These are phyloP conservation scores for Probosciger aterrimus DNA, from an alignment of 2,113 vertebrate species.

Conservation along the genomic window DNA sequence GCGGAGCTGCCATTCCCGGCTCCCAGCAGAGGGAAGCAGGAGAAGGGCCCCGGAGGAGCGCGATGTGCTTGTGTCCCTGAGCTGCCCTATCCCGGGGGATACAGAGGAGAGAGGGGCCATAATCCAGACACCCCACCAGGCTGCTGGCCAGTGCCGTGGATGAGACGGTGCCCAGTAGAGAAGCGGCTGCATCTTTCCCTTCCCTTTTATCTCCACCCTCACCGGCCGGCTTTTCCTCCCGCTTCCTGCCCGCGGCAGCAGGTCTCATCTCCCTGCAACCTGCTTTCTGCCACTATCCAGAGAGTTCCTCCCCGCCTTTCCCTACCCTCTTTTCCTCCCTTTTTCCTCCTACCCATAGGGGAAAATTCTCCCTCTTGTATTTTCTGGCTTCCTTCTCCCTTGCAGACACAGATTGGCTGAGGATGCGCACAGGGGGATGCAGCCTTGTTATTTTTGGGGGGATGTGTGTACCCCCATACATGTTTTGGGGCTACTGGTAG, in stretches of 20 bases:
- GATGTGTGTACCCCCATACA: not conserved
- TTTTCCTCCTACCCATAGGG: fast-evolving
- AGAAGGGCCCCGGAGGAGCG: not conserved
- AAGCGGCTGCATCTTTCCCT: fast-evolving
- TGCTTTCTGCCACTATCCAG: fast-evolving
- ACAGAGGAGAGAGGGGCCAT: fast-evolving
- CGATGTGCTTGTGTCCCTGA: fast-evolving
- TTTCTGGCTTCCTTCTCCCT: not conserved
- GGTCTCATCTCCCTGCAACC: not conserved
- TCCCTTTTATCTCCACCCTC: not conserved
- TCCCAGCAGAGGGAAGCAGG: not conserved
- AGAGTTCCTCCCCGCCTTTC: fast-evolving
- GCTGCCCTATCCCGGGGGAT: not conserved
- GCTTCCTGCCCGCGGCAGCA: not conserved
- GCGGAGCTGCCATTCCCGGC: not conserved
- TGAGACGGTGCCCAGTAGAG: not conserved
- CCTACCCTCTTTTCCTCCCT: not conserved
- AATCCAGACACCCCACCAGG: not conserved
- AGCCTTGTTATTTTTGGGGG: not conserved
- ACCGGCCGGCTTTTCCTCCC: not conserved
- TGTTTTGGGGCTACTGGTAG: not conserved
- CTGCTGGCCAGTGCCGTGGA: not conserved
- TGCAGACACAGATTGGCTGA: not conserved
- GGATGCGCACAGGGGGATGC: fast-evolving
- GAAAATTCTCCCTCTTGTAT: not conserved